A percentile compares a stretch with the other conserved stretches of the same genome.
Conservation (phyloP, 1,140 invertebrate species). For the Dreissena polymorpha region DNA sequence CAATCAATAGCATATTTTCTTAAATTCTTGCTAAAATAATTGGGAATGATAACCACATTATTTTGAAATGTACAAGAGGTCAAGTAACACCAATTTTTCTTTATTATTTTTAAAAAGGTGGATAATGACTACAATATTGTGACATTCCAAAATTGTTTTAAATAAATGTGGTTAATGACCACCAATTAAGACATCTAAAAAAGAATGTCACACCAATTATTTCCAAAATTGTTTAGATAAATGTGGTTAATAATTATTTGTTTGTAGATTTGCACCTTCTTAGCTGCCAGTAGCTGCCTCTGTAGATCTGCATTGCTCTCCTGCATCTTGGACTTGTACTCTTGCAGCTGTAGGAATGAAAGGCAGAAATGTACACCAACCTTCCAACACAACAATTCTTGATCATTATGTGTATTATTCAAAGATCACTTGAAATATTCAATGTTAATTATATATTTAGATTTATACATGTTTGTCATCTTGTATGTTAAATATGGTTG, state of each 20-base stretch:
- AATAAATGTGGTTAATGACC: neutral
- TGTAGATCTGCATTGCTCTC: conserved; percentile 94
- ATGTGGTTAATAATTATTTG: neutral
- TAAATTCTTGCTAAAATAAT: no score
- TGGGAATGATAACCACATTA: no score
- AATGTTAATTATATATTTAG: no score
- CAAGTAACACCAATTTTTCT: neutral
- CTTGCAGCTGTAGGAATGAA: conserved; percentile 83
- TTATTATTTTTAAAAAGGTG: neutral
- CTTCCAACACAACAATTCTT: no score
- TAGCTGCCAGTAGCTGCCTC: conserved; percentile 88
- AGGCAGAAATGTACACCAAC: no score
- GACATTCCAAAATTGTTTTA: neutral
- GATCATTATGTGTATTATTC: no score
- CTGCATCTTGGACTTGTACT: conserved; percentile 97
- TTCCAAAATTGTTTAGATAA: neutral
- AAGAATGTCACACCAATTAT: neutral
- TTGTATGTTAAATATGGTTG: no score
- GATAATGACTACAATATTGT: neutral
- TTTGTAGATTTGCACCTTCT: conserved; percentile 69
- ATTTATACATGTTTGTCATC: no score
- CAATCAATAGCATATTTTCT: no score
- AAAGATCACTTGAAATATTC: no score
- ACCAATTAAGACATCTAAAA: no score
- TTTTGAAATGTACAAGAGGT: no score